Evolutionary conservation across 2,797 vertebrate genomes (phyloP).

Genomic region (Geotrypetes seraphini): DNA sequence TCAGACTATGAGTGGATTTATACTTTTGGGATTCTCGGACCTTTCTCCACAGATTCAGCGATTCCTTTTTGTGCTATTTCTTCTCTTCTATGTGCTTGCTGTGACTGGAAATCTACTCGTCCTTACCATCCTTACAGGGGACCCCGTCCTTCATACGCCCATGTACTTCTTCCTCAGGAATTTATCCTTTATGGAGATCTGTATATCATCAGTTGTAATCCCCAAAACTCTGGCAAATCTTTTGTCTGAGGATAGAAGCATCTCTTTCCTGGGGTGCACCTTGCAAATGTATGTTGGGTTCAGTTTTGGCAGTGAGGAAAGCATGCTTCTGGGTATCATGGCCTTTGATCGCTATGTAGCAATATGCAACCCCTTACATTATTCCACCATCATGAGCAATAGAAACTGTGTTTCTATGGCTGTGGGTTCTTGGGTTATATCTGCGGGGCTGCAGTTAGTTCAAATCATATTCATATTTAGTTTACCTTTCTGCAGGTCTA

Average conservation of each 20-base stretch:
- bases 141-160: slow-evolving; percentile 19
- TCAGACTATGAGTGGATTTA: slow-evolving; percentile 9
- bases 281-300: slow-evolving; percentile 27
- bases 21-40: slow-evolving; percentile 17
- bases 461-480: slow-evolving; percentile 17
- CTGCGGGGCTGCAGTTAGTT: slow-evolving; percentile 22
- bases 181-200: slow-evolving; percentile 24
- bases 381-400: slow-evolving; percentile 12
- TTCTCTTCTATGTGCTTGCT: slow-evolving; percentile 19
- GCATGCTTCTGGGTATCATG: slow-evolving; percentile 29
- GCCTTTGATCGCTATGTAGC: slow-evolving; percentile 27
- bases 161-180: slow-evolving; percentile 31
- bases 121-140: slow-evolving; percentile 12
- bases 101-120: slow-evolving; percentile 12
- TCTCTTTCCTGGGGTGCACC: slow-evolving; percentile 16
- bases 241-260: slow-evolving; percentile 9
- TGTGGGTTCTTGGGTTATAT: slow-evolving; percentile 20
- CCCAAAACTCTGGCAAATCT: slow-evolving; percentile 20
- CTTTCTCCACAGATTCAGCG: slow-evolving; percentile 8
- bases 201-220: slow-evolving; percentile 19
- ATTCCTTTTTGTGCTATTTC: slow-evolving; percentile 6
- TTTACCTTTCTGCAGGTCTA: slow-evolving; percentile 23
- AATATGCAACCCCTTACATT: slow-evolving; percentile 24
- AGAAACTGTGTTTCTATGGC: slow-evolving; percentile 14
- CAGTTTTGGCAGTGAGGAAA: slow-evolving; percentile 22